Evolutionary conservation across 2,888 invertebrate genomes (phyloP).

Genomic region (Lypha dubia): DNA sequence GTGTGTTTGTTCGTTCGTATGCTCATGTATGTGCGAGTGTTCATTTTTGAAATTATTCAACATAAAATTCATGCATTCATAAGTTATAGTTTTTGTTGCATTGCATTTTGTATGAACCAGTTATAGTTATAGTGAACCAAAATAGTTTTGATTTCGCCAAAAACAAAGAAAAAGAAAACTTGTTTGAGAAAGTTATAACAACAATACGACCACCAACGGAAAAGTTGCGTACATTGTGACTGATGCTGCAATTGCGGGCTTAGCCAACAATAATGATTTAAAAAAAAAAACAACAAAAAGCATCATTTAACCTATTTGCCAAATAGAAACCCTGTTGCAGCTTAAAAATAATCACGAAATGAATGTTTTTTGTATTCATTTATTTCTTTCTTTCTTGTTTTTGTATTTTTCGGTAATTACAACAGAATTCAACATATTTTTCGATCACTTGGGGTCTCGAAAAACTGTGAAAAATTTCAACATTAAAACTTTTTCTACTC

Average conservation of each 20-base stretch:
- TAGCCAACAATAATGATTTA: slow-evolving; percentile 7
- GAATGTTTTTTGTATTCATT: neutral
- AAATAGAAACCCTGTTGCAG: neutral
- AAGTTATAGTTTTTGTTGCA: neutral
- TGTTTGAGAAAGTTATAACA: slow-evolving; percentile 48
- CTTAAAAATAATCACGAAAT: neutral
- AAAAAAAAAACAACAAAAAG: neutral
- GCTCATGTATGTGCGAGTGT: neutral
- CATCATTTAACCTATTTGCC: neutral
- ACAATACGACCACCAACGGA: slow-evolving; percentile 7
- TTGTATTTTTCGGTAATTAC: neutral
- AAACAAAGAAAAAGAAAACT: slow-evolving; percentile 36
- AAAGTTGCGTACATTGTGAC: slow-evolving; percentile 34
- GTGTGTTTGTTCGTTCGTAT: neutral
- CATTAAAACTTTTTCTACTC: neutral
- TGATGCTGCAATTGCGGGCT: slow-evolving; percentile 32
- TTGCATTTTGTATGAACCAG: slow-evolving; percentile 38
- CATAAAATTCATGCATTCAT: slow-evolving; percentile 24
- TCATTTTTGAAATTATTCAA: neutral
- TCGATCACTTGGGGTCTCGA: neutral
- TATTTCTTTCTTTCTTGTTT: neutral
- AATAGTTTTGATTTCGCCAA: slow-evolving; percentile 40
- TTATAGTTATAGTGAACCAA: too few relatives aligned
- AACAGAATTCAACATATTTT: slow-evolving; percentile 22
- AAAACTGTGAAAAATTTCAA: slow-evolving; percentile 8